Conservation (phyloP, 2,113 vertebrate species). For the Pipra filicauda region DNA sequence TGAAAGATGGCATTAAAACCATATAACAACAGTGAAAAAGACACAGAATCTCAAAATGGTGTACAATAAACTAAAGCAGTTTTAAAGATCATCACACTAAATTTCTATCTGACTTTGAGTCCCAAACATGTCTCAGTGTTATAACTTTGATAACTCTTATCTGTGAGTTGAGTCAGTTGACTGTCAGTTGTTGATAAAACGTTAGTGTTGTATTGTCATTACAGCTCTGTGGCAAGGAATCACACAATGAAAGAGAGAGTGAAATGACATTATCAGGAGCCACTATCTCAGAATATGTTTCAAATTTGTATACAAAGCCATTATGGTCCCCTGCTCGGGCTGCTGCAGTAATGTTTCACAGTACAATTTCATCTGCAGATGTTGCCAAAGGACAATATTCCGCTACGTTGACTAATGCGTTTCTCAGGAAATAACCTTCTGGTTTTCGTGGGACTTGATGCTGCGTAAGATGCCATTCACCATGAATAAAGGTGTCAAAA, state of each 20-base stretch:
- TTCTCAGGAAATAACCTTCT: constrained; percentile 29
- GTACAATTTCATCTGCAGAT: not conserved
- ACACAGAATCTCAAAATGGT: not conserved
- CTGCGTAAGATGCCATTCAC: not conserved
- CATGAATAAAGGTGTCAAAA: constrained; percentile 25
- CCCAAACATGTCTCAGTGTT: not conserved
- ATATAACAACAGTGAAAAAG: not conserved
- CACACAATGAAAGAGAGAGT: not conserved
- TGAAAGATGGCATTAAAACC: not conserved
- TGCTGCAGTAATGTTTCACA: not conserved
- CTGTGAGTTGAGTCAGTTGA: not conserved
- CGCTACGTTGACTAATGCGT: not conserved
- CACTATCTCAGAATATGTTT: not conserved
- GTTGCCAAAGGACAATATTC: constrained; percentile 23
- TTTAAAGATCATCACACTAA: not conserved
- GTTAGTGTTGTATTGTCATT: not conserved
- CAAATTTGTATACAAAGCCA: constrained; percentile 9
- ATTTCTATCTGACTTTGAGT: not conserved
- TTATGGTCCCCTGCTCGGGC: not conserved
- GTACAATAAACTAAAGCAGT: not conserved
- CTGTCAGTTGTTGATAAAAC: not conserved
- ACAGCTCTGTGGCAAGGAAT: not conserved
- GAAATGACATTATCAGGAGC: constrained; percentile 6
- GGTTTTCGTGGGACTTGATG: constrained; percentile 1
- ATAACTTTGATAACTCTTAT: not conserved